A percentile compares a stretch with the other conserved stretches of the same genome.
Conservation (phyloP, 2,888 invertebrate genomes). For the Brachyopa scutellaris region DNA sequence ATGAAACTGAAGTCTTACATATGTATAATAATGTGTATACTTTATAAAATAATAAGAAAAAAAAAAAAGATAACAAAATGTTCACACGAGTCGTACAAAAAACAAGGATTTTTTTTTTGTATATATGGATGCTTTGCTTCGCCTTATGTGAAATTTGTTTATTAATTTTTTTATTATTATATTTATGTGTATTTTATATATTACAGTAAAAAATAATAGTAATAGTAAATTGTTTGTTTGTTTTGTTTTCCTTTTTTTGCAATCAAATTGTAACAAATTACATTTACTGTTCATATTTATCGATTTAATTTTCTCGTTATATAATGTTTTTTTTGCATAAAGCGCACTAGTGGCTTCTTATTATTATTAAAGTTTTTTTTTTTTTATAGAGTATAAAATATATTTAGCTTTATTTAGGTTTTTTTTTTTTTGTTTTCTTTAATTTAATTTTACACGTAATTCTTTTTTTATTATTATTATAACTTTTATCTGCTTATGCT, state of each 20-base stretch:
- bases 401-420: conserved; percentile 49
- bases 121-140: conserved; percentile 23
- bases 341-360: conserved; percentile 59
- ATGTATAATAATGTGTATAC: conserved; percentile 24
- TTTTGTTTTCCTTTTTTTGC: conserved; percentile 10
- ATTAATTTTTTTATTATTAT: conserved; percentile 16
- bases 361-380: conserved; percentile 31
- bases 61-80: conserved; percentile 8
- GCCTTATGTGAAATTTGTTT: conserved; percentile 36
- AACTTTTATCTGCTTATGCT: conserved; percentile 76
- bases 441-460: conserved; percentile 51
- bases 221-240: conserved; percentile 32
- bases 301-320: conserved; percentile 10
- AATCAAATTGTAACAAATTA: conserved; percentile 37
- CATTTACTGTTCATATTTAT: conserved; percentile 42
- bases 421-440: conserved; percentile 43
- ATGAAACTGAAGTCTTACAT: conserved; percentile 52
- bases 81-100: conserved; percentile 48
- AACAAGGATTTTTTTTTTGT: conserved; percentile 13
- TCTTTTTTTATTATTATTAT: conserved; percentile 54
- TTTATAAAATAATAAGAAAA: conserved; percentile 49
- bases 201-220: conserved; percentile 64
- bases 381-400: conserved; percentile 69
- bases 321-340: conserved; percentile 41
- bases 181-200: conserved; percentile 49